Evolutionary conservation across 2,888 invertebrate species (phyloP), one percentile per base, ranked within the genome.

Genomic region (Stictocephala bisonia): DNA sequence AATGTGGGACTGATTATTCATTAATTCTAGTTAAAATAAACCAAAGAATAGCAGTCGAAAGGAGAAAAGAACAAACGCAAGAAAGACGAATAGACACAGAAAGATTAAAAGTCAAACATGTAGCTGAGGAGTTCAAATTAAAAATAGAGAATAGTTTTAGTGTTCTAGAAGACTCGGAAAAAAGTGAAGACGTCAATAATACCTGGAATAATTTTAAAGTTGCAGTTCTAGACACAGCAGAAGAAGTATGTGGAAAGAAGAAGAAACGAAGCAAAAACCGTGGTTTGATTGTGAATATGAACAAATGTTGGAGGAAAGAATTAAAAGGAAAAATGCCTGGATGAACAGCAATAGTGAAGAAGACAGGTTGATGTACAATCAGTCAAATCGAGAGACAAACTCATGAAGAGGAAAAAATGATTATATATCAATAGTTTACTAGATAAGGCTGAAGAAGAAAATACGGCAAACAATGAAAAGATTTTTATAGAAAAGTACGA

Each of bases 1-100:
- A 74, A n/a, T 26, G 27, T 24, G 70, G 50, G 24, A 26, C 58
- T 9, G 71, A 71, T 41, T 71, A 74, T 41, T 67, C 41, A 20
- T 26, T 71, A 31, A 41, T 71, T 18, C 29, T 53, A 20, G 64
- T 60, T 7, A 74, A 48, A 50, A 60, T 70, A 24, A 31, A 31
- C n/a, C 70, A 70, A 40, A 70, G 56, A 35, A 15, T 53, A 2
- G 26, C 3, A 29, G 22, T 70, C 22, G 24, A 31, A 56, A 51
- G 27, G 24, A 18, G 6, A 40, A 53, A 50, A 7, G 50, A 4
- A 20, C 9, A 24, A 22, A 31, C 11, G n/a, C 35, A 35, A 22
- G 53, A 22, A n/a, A 29, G 22, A 70, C 18, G 20, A 51, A 53
- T 20, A 18, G 22, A 40, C 40, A 70, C 31, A 18, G 18, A 31